Evolutionary conservation across 2,113 vertebrate genomes (phyloP), one percentile per base, ranked within the genome.

Genomic region (Petroica traversi): DNA sequence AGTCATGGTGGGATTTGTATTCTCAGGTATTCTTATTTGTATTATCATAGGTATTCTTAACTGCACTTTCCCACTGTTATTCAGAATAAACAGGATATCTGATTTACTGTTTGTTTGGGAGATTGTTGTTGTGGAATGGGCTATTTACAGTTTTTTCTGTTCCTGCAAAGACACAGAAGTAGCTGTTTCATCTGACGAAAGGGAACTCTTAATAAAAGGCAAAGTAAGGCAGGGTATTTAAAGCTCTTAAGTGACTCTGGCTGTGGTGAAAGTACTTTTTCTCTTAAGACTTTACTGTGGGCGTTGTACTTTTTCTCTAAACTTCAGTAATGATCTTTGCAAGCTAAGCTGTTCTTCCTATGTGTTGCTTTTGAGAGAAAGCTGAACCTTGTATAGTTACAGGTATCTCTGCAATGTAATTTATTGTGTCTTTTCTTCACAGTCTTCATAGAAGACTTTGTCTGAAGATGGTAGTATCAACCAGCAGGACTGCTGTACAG

Each of bases 141-240:
- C 40, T 89, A 34, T 85, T 73, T 67, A 79, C 85, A 88, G 63
- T 36, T 82, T 88, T 81, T 69, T 55, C 54, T 89, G n/a, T 80
- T 93, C 64, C 63, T 88, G 51, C 43, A 84, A 88, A 88, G 89
- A 73, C 63, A 66, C 46, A 33, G 66, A 46, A 88, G 31, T 75
- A 85, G 46, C 72, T 88, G 34, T 94, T 95, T 55, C 89, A 43
- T 67, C 78, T 85, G 64, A 71, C 86, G 63, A 93, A 93, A 92
- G 64, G 64, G 55, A 77, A 34, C 59, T 91, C 55, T 95, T 59
- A 90, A 88, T 73, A 94, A 83, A 55, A 80, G 46, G 63, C 64
- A 95, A 83, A 94, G 92, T 92, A 92, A 92, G 78, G 82, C 82
- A 40, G 18, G 25, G 25, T 74, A 51, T 94, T 93, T 93, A 93